Evolutionary conservation across 2,888 invertebrate genomes (phyloP).

Genomic region (Agrotis clavis): DNA sequence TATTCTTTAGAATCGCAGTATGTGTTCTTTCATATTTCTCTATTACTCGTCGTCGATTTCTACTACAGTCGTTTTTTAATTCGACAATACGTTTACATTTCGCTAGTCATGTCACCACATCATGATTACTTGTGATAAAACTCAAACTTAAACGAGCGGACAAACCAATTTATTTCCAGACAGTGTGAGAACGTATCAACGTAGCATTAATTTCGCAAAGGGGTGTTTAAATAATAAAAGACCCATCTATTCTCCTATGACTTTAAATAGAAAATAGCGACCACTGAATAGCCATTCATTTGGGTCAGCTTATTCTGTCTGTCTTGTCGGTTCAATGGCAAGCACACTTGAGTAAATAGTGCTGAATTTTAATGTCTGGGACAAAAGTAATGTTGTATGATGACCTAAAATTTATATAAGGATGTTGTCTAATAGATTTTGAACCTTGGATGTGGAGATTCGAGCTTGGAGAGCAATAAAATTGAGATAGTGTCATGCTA

Average conservation of each 20-base stretch:
- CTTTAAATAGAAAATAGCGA: conserved; percentile 67
- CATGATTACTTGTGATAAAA: conserved; percentile 26
- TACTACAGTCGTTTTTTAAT: not conserved
- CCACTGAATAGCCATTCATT: conserved; percentile 63
- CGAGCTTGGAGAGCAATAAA: not conserved
- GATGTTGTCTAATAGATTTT: not conserved
- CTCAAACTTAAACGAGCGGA: conserved; percentile 36
- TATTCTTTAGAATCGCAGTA: not conserved
- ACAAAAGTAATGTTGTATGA: not conserved
- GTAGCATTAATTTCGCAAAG: conserved; percentile 61
- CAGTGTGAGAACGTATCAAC: conserved; percentile 58
- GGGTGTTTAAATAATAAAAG: conserved; percentile 69
- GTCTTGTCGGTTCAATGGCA: conserved; percentile 20
- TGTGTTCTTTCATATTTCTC: not conserved
- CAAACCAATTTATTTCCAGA: conserved; percentile 52
- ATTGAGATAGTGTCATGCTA: not conserved
- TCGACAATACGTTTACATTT: not conserved
- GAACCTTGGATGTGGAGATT: too few relatives aligned
- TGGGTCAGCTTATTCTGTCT: conserved; percentile 57
- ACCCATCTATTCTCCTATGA: conserved; percentile 59
- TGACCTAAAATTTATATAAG: conserved; percentile 4
- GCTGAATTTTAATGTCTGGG: conserved; percentile 27
- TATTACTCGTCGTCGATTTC: not conserved
- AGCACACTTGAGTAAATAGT: conserved; percentile 42
- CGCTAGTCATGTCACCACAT: not conserved